Percentiles rank a stretch among this genome's conserved stretches.
These are phyloP conservation scores for Psilopogon haemacephalus DNA, from an alignment of 2,113 vertebrate species.

Conservation along the genomic window DNA sequence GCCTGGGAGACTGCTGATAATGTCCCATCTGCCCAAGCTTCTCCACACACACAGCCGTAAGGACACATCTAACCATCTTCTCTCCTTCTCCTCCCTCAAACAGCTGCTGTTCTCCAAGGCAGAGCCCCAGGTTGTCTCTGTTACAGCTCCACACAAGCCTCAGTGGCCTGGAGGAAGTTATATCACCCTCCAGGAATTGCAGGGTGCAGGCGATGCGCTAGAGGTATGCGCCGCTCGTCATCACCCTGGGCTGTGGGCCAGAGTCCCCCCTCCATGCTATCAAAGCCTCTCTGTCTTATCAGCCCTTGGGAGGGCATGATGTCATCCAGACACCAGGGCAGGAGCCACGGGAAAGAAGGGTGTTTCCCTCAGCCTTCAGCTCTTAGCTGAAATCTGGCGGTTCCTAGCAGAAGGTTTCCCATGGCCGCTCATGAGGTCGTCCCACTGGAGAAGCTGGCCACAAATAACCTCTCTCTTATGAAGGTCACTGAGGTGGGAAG, in stretches of 20 bases:
- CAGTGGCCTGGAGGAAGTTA: neutral
- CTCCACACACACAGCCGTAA: neutral
- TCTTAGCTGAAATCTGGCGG: rapidly evolving
- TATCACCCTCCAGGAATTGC: constrained; percentile 27
- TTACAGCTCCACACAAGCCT: neutral
- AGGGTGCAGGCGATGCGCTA: neutral
- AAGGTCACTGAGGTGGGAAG: neutral
- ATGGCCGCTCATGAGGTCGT: neutral
- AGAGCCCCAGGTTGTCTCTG: neutral
- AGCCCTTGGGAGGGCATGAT: neutral
- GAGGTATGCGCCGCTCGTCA: neutral
- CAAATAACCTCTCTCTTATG: neutral
- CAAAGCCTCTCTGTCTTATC: constrained; percentile 50
- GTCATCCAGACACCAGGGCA: neutral
- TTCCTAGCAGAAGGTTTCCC: neutral
- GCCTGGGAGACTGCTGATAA: neutral
- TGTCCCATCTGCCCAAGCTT: neutral
- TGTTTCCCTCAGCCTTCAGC: neutral
- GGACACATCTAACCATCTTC: neutral
- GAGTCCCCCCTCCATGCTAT: neutral
- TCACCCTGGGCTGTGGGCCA: neutral
- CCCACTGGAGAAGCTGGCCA: neutral
- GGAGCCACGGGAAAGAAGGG: rapidly evolving
- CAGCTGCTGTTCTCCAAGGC: neutral
- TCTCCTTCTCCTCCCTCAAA: neutral